These are phyloP conservation scores for Helicoverpa armigera DNA, from an alignment of 1,140 invertebrate species.

Conservation along the genomic window DNA sequence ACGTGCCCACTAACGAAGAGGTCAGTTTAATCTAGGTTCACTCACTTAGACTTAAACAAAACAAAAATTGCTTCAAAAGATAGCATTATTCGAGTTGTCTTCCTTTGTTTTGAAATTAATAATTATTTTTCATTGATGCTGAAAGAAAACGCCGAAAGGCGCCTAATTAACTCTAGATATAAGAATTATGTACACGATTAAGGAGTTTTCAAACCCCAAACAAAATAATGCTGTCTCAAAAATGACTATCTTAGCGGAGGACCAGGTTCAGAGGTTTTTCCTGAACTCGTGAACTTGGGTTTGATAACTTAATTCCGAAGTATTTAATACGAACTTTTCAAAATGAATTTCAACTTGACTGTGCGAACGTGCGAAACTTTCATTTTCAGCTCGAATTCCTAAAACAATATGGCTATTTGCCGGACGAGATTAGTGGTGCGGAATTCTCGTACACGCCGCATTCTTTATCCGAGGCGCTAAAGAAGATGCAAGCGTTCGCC, in stretches of 20 bases:
- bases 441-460: conserved; percentile 87
- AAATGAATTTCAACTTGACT: no score
- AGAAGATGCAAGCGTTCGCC: conserved; percentile 89
- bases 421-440: conserved; percentile 63
- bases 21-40: conserved; percentile 59
- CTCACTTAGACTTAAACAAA: not conserved
- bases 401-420: conserved; percentile 89
- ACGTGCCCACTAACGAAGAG: conserved; percentile 67
- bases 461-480: conserved; percentile 88
- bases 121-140: no score
- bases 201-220: no score
- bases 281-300: no score
- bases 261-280: no score
- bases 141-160: no score
- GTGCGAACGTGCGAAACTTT: not conserved
- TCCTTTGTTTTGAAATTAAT: conserved; percentile 6
- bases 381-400: conserved; percentile 87
- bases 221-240: no score
- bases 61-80: not conserved
- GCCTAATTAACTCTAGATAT: no score
- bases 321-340: no score
- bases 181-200: no score
- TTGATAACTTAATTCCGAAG: not conserved
- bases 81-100: not conserved
- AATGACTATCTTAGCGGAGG: no score